phyloP scores from a whole-genome alignment of 2,113 vertebrate genomes.

The Mohoua ochrocephala region DNA sequence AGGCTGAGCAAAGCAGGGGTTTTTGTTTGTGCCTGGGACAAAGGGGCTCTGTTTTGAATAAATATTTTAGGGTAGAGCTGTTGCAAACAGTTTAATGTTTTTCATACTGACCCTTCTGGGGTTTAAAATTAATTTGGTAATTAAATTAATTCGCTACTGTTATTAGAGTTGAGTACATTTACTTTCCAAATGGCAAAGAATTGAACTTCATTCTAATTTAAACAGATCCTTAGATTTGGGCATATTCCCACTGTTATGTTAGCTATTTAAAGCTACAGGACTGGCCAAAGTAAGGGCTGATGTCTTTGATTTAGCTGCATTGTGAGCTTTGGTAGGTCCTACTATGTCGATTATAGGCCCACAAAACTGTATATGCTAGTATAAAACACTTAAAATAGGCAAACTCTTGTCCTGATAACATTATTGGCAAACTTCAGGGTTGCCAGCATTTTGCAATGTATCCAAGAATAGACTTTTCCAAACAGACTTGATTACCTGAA shows the following conservation, averaged over 20 bases:
- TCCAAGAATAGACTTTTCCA: neutral
- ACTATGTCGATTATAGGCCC: neutral
- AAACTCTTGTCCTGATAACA: neutral
- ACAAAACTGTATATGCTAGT: neutral
- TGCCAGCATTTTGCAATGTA: accelerated
- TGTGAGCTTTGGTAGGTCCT: neutral
- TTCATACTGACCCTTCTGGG: neutral
- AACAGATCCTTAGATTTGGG: neutral
- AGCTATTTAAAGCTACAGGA: neutral
- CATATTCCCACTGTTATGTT: neutral
- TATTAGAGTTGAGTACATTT: neutral
- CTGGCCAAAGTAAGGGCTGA: neutral
- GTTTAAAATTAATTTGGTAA: neutral
- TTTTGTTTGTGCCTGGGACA: neutral
- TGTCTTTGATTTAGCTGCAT: neutral
- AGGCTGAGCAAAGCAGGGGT: neutral
- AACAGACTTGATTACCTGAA: neutral
- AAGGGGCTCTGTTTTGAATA: neutral
- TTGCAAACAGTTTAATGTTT: neutral
- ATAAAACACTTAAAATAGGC: neutral
- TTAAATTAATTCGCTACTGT: neutral
- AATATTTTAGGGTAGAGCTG: neutral
- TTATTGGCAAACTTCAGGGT: neutral
- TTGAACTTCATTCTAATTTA: neutral
- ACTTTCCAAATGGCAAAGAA: neutral